phyloP scores from a whole-genome alignment of 2,113 vertebrate genomes.

The Pardalotus punctatus region DNA sequence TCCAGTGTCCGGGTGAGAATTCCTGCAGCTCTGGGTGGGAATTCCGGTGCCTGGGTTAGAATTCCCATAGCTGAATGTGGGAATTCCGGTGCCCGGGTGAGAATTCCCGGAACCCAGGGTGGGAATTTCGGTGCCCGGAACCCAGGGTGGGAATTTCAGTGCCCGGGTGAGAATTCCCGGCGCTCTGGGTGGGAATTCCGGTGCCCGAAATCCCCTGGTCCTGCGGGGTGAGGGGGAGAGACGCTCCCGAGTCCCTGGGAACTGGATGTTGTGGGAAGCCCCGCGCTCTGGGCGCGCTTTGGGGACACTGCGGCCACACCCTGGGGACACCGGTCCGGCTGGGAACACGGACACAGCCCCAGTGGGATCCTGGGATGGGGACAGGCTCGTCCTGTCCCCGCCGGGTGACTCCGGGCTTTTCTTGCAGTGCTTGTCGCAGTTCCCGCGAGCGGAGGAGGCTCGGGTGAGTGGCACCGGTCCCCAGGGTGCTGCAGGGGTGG shows the following conservation, averaged over 20 bases:
- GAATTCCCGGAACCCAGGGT: no score
- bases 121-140: no score
- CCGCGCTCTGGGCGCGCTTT: background rate
- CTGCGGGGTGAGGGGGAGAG: background rate
- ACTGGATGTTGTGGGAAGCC: fast-evolving
- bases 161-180: background rate
- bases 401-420: background rate
- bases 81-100: no score
- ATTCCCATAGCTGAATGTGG: no score
- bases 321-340: background rate
- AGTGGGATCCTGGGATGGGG: background rate
- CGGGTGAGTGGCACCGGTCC: constrained; percentile 28
- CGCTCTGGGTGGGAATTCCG: fast-evolving
- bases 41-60: no score
- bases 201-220: fast-evolving
- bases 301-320: background rate
- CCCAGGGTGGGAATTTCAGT: fast-evolving
- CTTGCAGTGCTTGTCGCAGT: constrained; percentile 5
- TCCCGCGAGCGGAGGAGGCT: background rate
- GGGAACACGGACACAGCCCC: background rate
- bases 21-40: no score
- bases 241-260: fast-evolving
- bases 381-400: fast-evolving
- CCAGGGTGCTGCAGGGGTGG: background rate
- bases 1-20: no score